Conservation (phyloP, 1,140 invertebrate species). For the Drosophila funebris region DNA sequence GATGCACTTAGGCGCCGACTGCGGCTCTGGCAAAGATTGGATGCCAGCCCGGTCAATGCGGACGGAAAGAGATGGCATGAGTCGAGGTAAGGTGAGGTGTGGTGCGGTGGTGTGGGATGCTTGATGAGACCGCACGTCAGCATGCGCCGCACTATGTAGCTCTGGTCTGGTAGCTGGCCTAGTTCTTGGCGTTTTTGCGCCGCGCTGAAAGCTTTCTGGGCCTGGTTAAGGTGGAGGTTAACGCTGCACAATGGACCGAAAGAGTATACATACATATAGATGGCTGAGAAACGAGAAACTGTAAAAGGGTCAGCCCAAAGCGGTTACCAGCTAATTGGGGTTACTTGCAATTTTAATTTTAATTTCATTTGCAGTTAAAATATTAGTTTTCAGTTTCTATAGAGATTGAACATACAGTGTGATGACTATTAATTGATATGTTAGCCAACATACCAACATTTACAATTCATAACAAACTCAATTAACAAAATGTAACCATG, state of each 20-base stretch:
- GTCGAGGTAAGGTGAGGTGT: constrained; percentile 8
- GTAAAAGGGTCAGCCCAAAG: neutral
- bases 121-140: constrained; percentile 62
- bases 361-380: constrained; percentile 32
- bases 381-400: constrained; percentile 20
- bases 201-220: constrained; percentile 53
- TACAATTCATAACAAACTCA: too few species aligned
- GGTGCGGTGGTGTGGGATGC: constrained; percentile 30
- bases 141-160: constrained; percentile 9
- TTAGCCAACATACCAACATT: too few species aligned
- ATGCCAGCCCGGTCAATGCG: neutral
- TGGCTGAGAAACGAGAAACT: constrained; percentile 9
- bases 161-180: constrained; percentile 55
- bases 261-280: neutral
- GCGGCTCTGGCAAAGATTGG: neutral
- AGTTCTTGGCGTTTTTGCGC: constrained; percentile 50
- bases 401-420: too few species aligned
- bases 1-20: constrained; percentile 39
- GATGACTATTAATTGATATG: too few species aligned
- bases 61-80: neutral
- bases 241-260: constrained; percentile 30
- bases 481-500: too few species aligned
- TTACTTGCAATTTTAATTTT: constrained; percentile 36
- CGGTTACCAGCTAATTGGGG: constrained; percentile 37
- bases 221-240: constrained; percentile 34